Evolutionary conservation across 2,888 invertebrate genomes (phyloP), one percentile per base, ranked within the genome.

Genomic region (Carpatolechia fugitivella): DNA sequence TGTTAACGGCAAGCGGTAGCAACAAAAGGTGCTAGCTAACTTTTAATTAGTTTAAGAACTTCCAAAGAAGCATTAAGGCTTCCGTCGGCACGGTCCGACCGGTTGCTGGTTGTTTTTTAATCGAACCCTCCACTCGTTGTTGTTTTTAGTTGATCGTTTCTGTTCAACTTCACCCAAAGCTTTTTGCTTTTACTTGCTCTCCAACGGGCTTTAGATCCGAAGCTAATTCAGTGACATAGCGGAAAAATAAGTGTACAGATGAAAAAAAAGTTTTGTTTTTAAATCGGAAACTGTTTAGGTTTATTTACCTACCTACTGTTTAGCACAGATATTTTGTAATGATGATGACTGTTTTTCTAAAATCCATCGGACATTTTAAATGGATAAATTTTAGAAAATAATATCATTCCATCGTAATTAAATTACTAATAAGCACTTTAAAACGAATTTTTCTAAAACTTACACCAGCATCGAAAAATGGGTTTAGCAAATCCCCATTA

Each of bases 11-110:
- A 67, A 69, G 65, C 70, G 70, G 60, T 70, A 62, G 70, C 74
- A 78, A 77, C 80, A 77, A 80, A 78, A 82, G 81, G 81, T 83
- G 82, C 75, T 80, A 77, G 82, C 75, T 80, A 77, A 86, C 80
- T 86, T 86, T 84, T 85, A 85, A 86, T 86, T 86, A 85, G 81
- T 86, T 85, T 66, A 60, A 64, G 64, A 80, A 82, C 76, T 83
- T 75, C 69, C 70, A 70, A 82, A 80, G 77, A 79, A 78, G 72
- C 76, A 73, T 81, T 82, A 82, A 71, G 73, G 77, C 62, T 81
- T 76, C 74, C 73, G 66, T 60, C 66, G 60, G 67, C 66, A 69
- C 65, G 62, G 69, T 65, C 62, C 69, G 63, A 66, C 65, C 71
- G 65, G 66, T 71, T 76, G 73, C 72, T 78, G 78, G 74, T 73